phyloP scores from a whole-genome alignment of 2,888 invertebrate species.

The Calephelis perditalis region DNA sequence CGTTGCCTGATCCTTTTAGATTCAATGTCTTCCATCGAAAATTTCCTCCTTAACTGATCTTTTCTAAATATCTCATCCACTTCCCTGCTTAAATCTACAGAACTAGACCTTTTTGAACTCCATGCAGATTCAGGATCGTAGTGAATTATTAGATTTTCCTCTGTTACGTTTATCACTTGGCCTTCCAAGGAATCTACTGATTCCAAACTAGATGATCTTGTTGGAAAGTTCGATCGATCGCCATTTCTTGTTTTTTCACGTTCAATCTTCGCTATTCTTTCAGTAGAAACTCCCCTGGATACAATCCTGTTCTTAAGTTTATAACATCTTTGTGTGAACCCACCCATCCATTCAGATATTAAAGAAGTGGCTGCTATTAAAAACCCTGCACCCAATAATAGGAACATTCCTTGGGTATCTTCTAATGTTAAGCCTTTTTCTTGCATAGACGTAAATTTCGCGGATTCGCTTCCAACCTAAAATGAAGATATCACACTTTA shows the following conservation, averaged over 20 bases:
- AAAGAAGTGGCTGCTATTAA: slow-evolving; percentile 80
- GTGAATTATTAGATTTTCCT: slow-evolving; percentile 54
- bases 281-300: slow-evolving; percentile 36
- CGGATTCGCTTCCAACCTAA: slow-evolving; percentile 60
- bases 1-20: slow-evolving; percentile 35
- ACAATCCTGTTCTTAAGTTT: slow-evolving; percentile 29
- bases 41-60: slow-evolving; percentile 41
- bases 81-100: slow-evolving; percentile 60
- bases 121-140: slow-evolving; percentile 39
- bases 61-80: slow-evolving; percentile 61
- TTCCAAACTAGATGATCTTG: slow-evolving; percentile 41
- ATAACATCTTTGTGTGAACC: slow-evolving; percentile 79
- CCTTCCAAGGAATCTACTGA: slow-evolving; percentile 56
- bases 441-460: slow-evolving; percentile 72
- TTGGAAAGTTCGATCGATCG: slow-evolving; percentile 39
- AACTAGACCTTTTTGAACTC: slow-evolving; percentile 58
- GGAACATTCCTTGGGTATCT: slow-evolving; percentile 90
- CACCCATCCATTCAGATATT: slow-evolving; percentile 84
- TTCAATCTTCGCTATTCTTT: slow-evolving; percentile 32
- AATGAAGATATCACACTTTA: slow-evolving; percentile 15
- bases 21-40: slow-evolving; percentile 32
- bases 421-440: slow-evolving; percentile 87
- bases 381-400: slow-evolving; percentile 84
- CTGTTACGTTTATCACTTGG: slow-evolving; percentile 51
- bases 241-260: slow-evolving; percentile 31